A percentile compares a stretch with the other conserved stretches of the same genome.
phyloP scores from a whole-genome alignment of 2,797 vertebrate genomes.

The Nothura maculosa region DNA sequence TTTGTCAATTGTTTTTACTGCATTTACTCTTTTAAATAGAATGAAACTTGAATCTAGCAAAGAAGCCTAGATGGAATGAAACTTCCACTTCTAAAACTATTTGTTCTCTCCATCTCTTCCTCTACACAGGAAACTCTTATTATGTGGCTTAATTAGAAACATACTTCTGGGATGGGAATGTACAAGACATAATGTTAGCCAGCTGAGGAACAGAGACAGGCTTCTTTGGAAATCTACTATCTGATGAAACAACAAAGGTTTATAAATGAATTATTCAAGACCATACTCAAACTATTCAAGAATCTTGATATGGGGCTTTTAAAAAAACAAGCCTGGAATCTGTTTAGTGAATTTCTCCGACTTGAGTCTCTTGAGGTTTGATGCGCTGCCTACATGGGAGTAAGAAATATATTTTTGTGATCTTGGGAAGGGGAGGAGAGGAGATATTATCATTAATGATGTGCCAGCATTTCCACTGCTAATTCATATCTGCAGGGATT shows the following conservation, averaged over 20 bases:
- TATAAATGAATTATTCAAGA: slow-evolving; percentile 78
- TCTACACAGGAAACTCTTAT: slow-evolving; percentile 50
- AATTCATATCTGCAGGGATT: background rate
- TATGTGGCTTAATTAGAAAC: slow-evolving; percentile 70
- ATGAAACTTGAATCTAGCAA: background rate
- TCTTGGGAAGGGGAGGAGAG: background rate
- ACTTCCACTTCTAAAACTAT: slow-evolving; percentile 30
- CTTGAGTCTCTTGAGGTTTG: slow-evolving; percentile 21
- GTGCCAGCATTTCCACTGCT: background rate
- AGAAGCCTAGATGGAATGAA: slow-evolving; percentile 34
- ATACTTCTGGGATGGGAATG: slow-evolving; percentile 59
- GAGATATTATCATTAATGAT: background rate
- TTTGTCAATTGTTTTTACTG: background rate
- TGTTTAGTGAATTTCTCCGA: slow-evolving; percentile 38
- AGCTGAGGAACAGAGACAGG: slow-evolving; percentile 66
- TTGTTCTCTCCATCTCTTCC: slow-evolving; percentile 55
- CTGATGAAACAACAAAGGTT: slow-evolving; percentile 64
- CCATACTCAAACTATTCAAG: slow-evolving; percentile 44
- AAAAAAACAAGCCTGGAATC: slow-evolving; percentile 50
- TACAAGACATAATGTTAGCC: slow-evolving; percentile 62
- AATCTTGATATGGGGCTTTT: slow-evolving; percentile 45
- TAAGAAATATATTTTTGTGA: slow-evolving; percentile 16
- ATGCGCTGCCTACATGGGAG: slow-evolving; percentile 8
- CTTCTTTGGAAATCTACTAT: slow-evolving; percentile 65
- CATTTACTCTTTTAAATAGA: slow-evolving; percentile 19